phyloP scores from a whole-genome alignment of 2,888 invertebrate species.

The Orthosia gothica region DNA sequence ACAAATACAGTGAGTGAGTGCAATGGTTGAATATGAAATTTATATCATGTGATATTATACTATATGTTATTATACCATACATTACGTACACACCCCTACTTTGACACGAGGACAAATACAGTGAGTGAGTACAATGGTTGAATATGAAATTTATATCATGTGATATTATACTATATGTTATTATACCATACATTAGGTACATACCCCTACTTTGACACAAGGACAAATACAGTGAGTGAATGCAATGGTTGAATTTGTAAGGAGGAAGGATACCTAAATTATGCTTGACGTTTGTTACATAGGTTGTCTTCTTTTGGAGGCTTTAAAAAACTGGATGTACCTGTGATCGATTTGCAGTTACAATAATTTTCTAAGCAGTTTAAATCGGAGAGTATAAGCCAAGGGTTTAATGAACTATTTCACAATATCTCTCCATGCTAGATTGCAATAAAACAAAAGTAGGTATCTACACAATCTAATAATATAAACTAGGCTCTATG shows the following conservation, averaged over 20 bases:
- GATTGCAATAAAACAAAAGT: constrained; percentile 1
- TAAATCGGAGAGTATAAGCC: neutral
- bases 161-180: too few relatives aligned
- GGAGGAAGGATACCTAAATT: neutral
- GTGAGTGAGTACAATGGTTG: too few relatives aligned
- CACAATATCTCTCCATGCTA: neutral
- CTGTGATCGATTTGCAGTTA: neutral
- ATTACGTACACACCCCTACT: too few relatives aligned
- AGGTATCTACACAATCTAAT: constrained; percentile 26
- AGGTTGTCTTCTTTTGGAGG: neutral
- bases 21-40: too few relatives aligned
- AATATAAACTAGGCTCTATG: constrained; percentile 36
- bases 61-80: too few relatives aligned
- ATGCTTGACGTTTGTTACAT: neutral
- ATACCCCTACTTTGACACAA: constrained; percentile 8
- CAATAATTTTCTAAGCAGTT: neutral
- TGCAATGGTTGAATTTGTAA: neutral
- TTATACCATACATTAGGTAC: too few relatives aligned
- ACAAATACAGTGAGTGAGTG: too few relatives aligned
- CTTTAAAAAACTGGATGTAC: neutral
- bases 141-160: too few relatives aligned
- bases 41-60: too few relatives aligned
- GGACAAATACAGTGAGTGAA: neutral
- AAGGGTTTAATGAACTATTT: constrained; percentile 3
- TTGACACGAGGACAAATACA: too few relatives aligned